A percentile compares a stretch with the other conserved stretches of the same genome.
Conservation (phyloP, 2,888 invertebrate species). For the Helicoverpa assulta region DNA sequence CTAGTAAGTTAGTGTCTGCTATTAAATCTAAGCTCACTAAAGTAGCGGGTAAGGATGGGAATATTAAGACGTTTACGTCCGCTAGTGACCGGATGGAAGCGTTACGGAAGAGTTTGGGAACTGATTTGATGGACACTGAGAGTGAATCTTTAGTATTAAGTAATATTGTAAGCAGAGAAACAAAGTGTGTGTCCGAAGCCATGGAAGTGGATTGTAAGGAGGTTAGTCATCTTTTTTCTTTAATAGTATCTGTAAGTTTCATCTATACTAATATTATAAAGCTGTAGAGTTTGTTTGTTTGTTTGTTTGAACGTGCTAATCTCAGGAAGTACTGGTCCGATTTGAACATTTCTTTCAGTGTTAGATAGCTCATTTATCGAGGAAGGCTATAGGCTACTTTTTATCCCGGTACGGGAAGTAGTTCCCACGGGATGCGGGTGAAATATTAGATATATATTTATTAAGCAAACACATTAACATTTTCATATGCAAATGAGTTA, state of each 20-base stretch:
- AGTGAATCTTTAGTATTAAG: constrained; percentile 54
- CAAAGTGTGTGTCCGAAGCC: constrained; percentile 66
- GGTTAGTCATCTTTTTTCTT: constrained; percentile 62
- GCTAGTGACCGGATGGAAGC: constrained; percentile 79
- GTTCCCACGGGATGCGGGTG: too few relatives aligned
- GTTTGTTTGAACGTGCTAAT: too few relatives aligned
- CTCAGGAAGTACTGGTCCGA: too few relatives aligned
- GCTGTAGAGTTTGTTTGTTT: too few relatives aligned
- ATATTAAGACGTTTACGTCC: constrained; percentile 64
- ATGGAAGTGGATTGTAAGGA: constrained; percentile 84
- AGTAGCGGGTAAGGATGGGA: constrained; percentile 68
- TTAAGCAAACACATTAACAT: not conserved
- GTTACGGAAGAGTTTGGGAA: constrained; percentile 72
- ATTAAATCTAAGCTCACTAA: constrained; percentile 85
- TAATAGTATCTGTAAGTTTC: too few relatives aligned
- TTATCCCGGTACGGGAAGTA: too few relatives aligned
- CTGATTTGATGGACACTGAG: constrained; percentile 68
- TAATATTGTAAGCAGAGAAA: constrained; percentile 56
- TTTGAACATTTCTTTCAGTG: too few relatives aligned
- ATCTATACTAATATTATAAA: too few relatives aligned
- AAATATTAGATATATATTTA: too few relatives aligned
- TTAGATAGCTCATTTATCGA: too few relatives aligned
- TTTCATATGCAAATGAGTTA: not conserved
- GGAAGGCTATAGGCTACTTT: too few relatives aligned
- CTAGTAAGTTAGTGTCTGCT: constrained; percentile 84